A percentile compares a stretch with the other conserved stretches of the same genome.
These are phyloP conservation scores for Magallana ariakensis DNA, from an alignment of 1,140 invertebrate species.

Conservation along the genomic window DNA sequence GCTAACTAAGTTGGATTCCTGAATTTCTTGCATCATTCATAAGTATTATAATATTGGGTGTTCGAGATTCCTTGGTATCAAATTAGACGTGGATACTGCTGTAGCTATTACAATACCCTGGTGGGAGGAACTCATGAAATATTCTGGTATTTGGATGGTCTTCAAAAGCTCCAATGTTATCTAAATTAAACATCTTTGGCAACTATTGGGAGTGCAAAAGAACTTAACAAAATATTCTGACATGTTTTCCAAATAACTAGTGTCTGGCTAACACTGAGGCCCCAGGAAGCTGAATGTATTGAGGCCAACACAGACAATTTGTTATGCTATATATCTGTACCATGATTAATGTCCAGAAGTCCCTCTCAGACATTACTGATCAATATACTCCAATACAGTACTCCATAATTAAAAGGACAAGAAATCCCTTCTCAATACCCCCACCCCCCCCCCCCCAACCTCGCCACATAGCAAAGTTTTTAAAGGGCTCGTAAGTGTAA, in stretches of 20 bases:
- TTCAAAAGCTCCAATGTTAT: not conserved
- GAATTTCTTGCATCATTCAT: conserved; percentile 4
- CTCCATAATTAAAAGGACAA: too few relatives aligned
- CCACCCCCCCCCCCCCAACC: too few relatives aligned
- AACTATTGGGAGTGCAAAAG: not conserved
- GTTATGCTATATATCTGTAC: too few relatives aligned
- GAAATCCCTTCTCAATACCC: too few relatives aligned
- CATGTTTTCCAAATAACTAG: conserved; percentile 20
- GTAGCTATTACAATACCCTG: conserved; percentile 2
- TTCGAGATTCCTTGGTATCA: not conserved
- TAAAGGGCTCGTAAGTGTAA: too few relatives aligned
- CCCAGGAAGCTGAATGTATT: too few relatives aligned
- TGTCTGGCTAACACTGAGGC: not conserved
- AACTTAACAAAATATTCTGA: not conserved
- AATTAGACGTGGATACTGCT: not conserved
- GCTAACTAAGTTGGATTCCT: not conserved
- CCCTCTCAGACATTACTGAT: too few relatives aligned
- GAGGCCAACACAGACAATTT: too few relatives aligned
- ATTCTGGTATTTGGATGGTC: conserved; percentile 6
- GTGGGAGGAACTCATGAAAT: conserved; percentile 13
- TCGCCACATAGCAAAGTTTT: too few relatives aligned
- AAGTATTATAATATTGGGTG: not conserved
- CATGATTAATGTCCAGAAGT: too few relatives aligned
- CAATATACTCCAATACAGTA: too few relatives aligned
- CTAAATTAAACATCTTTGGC: conserved; percentile 23